Conservation (phyloP, 1,140 invertebrate genomes). For the Phortica variegata region DNA sequence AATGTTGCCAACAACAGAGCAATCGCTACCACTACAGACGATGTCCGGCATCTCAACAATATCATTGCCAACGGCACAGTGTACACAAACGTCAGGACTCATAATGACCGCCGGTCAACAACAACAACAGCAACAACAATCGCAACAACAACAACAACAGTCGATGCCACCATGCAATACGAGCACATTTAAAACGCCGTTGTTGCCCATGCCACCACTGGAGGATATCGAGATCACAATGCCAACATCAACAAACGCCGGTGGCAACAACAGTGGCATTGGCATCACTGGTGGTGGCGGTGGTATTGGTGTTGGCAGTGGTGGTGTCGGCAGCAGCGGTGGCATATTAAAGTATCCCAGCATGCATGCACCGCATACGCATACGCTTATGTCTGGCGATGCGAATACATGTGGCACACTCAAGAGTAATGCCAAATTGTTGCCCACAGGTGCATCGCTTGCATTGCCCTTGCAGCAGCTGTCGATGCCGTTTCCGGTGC, state of each 20-base stretch:
- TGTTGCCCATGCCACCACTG: constrained; percentile 42
- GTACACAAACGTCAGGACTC: constrained; percentile 43
- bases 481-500: constrained; percentile 23
- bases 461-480: constrained; percentile 28
- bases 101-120: constrained; percentile 17
- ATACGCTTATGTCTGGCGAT: constrained; percentile 5
- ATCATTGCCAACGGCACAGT: constrained; percentile 22
- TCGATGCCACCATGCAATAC: constrained; percentile 21
- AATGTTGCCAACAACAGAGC: constrained; percentile 21
- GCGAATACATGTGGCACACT: constrained; percentile 29
- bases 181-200: constrained; percentile 40
- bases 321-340: not conserved
- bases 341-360: constrained; percentile 27
- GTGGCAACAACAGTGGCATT: constrained; percentile 13
- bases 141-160: constrained; percentile 14
- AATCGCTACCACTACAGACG: constrained; percentile 16
- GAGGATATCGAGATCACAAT: constrained; percentile 40
- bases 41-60: not conserved
- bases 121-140: no score
- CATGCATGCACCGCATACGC: constrained; percentile 13
- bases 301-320: not conserved
- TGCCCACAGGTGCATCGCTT: not conserved
- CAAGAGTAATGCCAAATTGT: constrained; percentile 39
- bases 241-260: not conserved
- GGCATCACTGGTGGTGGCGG: constrained; percentile 5